phyloP scores from a whole-genome alignment of 2,888 invertebrate species.

The Chorisops tibialis region DNA sequence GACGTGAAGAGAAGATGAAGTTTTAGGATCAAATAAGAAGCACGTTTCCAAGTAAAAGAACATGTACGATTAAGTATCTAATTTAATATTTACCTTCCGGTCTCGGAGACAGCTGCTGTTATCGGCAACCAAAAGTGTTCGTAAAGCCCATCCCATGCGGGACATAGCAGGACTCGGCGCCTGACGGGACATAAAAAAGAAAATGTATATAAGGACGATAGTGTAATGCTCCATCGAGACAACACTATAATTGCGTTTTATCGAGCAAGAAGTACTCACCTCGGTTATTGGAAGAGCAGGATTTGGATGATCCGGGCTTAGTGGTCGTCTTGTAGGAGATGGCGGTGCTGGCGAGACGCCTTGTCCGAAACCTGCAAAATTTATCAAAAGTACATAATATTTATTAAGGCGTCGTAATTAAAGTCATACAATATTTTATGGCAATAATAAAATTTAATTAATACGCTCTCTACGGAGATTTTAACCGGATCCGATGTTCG shows the following conservation, averaged over 20 bases:
- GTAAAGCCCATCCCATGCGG: constrained; percentile 66
- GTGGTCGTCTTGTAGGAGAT: constrained; percentile 57
- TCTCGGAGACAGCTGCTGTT: constrained; percentile 63
- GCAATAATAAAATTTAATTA: constrained; percentile 12
- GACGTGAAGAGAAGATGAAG: background rate
- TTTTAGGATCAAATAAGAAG: background rate
- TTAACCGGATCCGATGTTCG: no score
- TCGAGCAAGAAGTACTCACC: constrained; percentile 46
- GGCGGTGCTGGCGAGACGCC: constrained; percentile 53
- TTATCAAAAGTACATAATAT: constrained; percentile 22
- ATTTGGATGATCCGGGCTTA: constrained; percentile 64
- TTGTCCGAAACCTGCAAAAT: constrained; percentile 55
- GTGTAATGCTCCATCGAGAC: background rate
- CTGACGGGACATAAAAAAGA: constrained; percentile 40
- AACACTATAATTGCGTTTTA: background rate
- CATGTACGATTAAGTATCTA: background rate
- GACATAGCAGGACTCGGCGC: constrained; percentile 64
- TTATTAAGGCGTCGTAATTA: constrained; percentile 13
- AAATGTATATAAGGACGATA: background rate
- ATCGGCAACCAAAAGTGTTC: constrained; percentile 64
- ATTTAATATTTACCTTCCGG: constrained; percentile 54
- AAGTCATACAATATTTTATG: constrained; percentile 26
- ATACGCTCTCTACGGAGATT: background rate
- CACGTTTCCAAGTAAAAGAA: background rate
- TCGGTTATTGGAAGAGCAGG: constrained; percentile 66